Base-by-base conservation (phyloP, 2,888 invertebrate genomes). In the Nycteola revayana region DNA sequence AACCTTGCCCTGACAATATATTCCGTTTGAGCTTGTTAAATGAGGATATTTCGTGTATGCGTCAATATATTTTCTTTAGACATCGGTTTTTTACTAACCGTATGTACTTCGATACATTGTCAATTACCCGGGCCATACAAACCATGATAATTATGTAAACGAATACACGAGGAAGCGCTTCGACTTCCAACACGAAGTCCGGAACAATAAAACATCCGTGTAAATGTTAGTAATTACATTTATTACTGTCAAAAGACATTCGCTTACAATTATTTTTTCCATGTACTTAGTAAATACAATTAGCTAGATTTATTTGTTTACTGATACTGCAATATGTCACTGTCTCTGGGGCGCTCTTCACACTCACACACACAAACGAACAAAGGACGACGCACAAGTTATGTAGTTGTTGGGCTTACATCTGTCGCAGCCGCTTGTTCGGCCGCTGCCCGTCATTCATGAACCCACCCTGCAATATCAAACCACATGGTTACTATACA, bases 261-360 rank as follows among this genome's bases (percentile, higher is more conserved):
- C 80, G 74, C 83, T 88, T 84, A 86, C 68, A 80, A 77, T 81
- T 70, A 81, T 64, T 73, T 62, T 66, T 69, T 75, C 60, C 70
- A 72, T 85, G 86, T 84, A 85, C 88, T 88, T 86, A 86, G 87
- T 87, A 86, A 87, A 87, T 88, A 88, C 75, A 88, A 88, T 86
- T 88, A 77, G 71, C 85, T 87, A 86, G 74, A 82, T 86, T 84
- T 78, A 74, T 70, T 63, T 53, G 34, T 57, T 57, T 42, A 39
- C 42, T 60, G 60, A 60, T 63, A 51, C 55, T 61, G 60, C 35
- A 60, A 62, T 60, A 65, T 70, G 75, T 77, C 80, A 76, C 74
- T 75, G 75, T 77, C 79, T 77, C 72, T 77, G 70, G 63, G 63
- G 66, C 65, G 58, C 63, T 59, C 57, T 61, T 68, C 74, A 68